Evolutionary conservation across 2,888 invertebrate genomes (phyloP), one percentile per base, ranked within the genome.

Genomic region (Agrotis exclamationis): DNA sequence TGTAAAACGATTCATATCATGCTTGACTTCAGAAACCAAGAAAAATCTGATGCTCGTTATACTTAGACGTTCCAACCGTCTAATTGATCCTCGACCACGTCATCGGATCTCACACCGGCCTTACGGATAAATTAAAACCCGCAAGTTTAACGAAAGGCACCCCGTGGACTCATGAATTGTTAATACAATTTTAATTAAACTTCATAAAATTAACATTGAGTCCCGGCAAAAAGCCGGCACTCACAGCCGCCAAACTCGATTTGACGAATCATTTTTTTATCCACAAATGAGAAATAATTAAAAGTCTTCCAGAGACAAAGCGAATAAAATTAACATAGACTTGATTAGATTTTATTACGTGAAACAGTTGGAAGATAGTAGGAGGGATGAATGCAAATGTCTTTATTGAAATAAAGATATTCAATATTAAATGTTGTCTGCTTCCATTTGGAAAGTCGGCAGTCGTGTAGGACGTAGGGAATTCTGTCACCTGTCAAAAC

Each of bases 111-210:
- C 80, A 83, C 83, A 75, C 80, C 74, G 79, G 77, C 71, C 53
- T 54, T 50, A 22, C 51, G 66, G 74, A 78, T 82, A 82, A 83
- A 83, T 85, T 84, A 80, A 83, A 80, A 45, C 57, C 73, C 72
- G 69, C 63, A 75, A 76, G 81, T 86, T 82, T 83, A 87, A 86
- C 86, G 85, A 81, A 83, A 75, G 88, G 84, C 79, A 83, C 89
- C 91, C 92, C 85, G 89, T 45, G 48, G 92, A 33, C 87, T 92
- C 92, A 92, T 92, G 91, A 92, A 92, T 92, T 91, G 90, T 89
- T 89, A 90, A 92, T 91, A 86, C 82, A 82, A 86, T 89, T 89
- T 91, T 92, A 92, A 92, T 92, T 92, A 91, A 88, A 88, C 87
- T 86, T 85, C 86, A 88, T 86, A 86, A 88, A 89, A 89, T 91